A percentile compares a stretch with the other conserved stretches of the same genome.
Conservation (phyloP, 2,888 invertebrate genomes). For the Conomelus anceps region DNA sequence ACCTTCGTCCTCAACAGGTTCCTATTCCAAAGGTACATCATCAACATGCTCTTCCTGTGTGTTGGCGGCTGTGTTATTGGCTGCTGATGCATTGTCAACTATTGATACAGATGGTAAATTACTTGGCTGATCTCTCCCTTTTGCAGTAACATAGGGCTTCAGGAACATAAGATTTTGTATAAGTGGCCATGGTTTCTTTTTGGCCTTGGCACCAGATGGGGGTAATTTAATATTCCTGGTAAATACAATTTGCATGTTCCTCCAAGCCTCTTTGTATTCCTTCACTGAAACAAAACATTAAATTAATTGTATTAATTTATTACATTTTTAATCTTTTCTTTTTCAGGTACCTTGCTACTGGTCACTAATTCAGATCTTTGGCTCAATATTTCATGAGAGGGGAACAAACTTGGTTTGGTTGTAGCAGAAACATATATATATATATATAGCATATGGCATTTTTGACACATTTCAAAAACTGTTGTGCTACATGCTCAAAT, state of each 20-base stretch:
- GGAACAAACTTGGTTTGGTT: slow-evolving; percentile 29
- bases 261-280: slow-evolving; percentile 12
- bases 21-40: not conserved
- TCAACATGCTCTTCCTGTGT: slow-evolving; percentile 2
- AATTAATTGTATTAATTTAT: not conserved
- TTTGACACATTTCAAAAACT: too few relatives aligned
- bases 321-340: slow-evolving; percentile 20
- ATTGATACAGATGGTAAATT: not conserved
- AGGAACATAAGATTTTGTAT: not conserved
- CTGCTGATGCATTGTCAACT: slow-evolving; percentile 1
- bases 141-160: not conserved
- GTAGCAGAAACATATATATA: slow-evolving; percentile 33
- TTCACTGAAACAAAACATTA: not conserved
- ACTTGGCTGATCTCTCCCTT: not conserved
- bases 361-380: slow-evolving; percentile 29
- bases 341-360: slow-evolving; percentile 34
- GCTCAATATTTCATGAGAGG: slow-evolving; percentile 32
- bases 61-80: not conserved
- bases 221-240: not conserved
- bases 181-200: slow-evolving; percentile 22
- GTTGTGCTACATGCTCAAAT: too few relatives aligned
- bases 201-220: slow-evolving; percentile 21
- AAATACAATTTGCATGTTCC: not conserved
- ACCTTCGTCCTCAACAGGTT: not conserved
- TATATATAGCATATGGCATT: too few relatives aligned